Evolutionary conservation across 1,140 invertebrate genomes (phyloP), one percentile per base, ranked within the genome.

Genomic region (Drosophila nigromelanica): DNA sequence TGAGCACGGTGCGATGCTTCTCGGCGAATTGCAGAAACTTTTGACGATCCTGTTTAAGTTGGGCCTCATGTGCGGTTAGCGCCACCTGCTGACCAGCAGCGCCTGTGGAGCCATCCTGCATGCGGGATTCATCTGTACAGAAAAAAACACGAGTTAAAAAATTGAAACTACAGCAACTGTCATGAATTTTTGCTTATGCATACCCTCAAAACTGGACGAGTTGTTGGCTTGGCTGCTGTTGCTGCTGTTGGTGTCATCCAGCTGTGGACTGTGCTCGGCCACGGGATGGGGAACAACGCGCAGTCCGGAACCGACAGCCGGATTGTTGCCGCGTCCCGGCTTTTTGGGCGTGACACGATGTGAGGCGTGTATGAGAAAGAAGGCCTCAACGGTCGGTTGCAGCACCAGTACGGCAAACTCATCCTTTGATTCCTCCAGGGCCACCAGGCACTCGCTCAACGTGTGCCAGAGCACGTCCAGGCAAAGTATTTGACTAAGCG

Each of bases 361-460:
- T 21, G 95, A 95, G 12, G 96, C 96, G 90, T 98, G 97, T 7
- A 98, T 97, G 18, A 98, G 93, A 93, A 98, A 98, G 92, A 98
- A 98, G 15, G 97, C 96, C 91, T 98, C 98, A 8, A 98, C 97
- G 4, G 97, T 96, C 14, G 97, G 96, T 93, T 98, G 97, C 52
- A 98, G 92, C 30, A 98, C 96, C n/a, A 98, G 93, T 5, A 98
- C 97, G 37, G 97, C 97, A 93, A 98, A 97, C 80, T 97, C 96
- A 92, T 98, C 97, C n/a, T 96, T 96, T 48, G 96, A 97, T 78
- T 97, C 95, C 73, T 97, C 96, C 21, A 98, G 91, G 83, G 97
- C 96, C 27, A 95, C 92, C 64, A 98, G 93, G 92, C 97, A 98
- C 35, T 94, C 93, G 82, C 97, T 97, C 21, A 98, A 92, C 5